Evolutionary conservation across 2,888 invertebrate genomes (phyloP), one percentile per base, ranked within the genome.

Genomic region (Xanthia togata): DNA sequence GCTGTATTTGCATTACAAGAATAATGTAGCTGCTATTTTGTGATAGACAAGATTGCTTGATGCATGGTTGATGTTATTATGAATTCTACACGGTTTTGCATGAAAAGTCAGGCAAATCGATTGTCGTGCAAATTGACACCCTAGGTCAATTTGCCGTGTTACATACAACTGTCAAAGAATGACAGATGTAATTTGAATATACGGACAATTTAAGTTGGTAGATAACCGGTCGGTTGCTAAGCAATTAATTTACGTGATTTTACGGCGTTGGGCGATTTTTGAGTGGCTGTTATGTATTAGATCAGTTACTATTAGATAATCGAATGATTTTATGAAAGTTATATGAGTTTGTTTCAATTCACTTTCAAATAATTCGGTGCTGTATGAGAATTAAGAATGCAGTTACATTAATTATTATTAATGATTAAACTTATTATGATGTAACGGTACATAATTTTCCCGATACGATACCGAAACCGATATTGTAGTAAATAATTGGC

Each of bases 1-100:
- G 69, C 78, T 79, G 77, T 89, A 88, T 89, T 89, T 90, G 89
- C 87, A 85, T 89, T 88, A 79, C 79, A 73, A 76, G 80, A 81
- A 72, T 77, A 73, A 74, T 85, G 69, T 57, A 35, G 60, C 73
- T 69, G 76, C 74, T 80, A 84, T 87, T 77, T 88, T 87, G 41
- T 82, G 76, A 79, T 83, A 64, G 78, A 79, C 78, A 41, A 73
- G 81, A 73, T 79, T 72, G 65, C 47, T 63, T 70, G 82, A 64
- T 79, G 79, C 64, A 69, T 75, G 63, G 64, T 69, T 57, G 78
- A 59, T 79, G 78, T 73, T 76, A 72, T 78, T 86, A 81, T 67
- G 73, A 44, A 79, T 84, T 87, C 70, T 73, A 69, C 41, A 71
- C 53, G 69, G 68, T 73, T 68, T 73, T 71, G 17, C 23, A 57